Base-by-base conservation (phyloP, 2,797 vertebrate genomes). In the Erpetoichthys calabaricus region DNA sequence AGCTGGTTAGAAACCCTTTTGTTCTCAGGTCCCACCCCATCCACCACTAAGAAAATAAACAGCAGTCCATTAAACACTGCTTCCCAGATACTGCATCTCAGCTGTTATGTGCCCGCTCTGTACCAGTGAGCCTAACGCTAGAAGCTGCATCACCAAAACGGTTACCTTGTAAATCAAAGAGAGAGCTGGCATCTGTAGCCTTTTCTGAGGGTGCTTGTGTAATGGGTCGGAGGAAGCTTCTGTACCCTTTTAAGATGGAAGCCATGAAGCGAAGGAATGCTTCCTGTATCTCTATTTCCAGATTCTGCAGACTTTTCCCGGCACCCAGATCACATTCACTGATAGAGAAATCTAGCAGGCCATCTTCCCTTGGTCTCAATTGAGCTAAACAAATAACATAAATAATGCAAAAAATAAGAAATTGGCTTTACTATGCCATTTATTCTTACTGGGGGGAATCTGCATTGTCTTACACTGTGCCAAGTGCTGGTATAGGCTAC, bases 201-300 rank as follows among this genome's bases (percentile, higher is more conserved):
- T 92, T 99, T 77, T 99, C 96, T 7, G 96, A 99, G 0, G 96
- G 95, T 8, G 94, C 96, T 64, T 98, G 89, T 2, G 92, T 99
- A 78, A 99, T 98, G 53, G 96, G 96, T 60, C 89, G 82, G 66
- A 99, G 83, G 57, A 91, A 99, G 10, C 88, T 86, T 68, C 96
- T 89, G 76, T 99, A 99, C 58, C 96, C 95, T 75, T 92, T 91
- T 8, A 99, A 75, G 70, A 99, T 92, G 57, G 94, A 92, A 3
- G 95, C 96, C 95, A 98, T 99, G 74, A 99, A 99, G 66, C 84
- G 88, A 53, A 99, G 81, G 73, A 98, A 98, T 44, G 92, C 89
- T 75, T 99, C 96, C 68, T 99, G 96, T 68, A 99, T 98, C 80
- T 98, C 94, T 77, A 98, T 65, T 77, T 99, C 95, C 69, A 98